phyloP scores from a whole-genome alignment of 1,140 invertebrate species.

The Caerostris darwini region DNA sequence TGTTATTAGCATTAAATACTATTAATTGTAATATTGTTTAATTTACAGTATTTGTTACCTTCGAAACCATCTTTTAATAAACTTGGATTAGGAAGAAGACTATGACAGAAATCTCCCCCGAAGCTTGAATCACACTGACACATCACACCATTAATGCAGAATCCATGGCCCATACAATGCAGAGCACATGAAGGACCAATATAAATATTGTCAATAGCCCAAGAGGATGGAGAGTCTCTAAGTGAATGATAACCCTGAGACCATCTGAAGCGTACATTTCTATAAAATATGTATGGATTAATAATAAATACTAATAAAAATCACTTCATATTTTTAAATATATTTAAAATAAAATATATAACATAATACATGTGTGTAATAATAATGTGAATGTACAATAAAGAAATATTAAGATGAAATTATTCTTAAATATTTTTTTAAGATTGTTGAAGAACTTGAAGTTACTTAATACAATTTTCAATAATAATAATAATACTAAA shows the following conservation, averaged over 20 bases:
- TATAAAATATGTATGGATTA: constrained; percentile 75
- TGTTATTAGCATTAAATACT: too few species aligned
- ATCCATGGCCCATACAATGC: constrained; percentile 83
- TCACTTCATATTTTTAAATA: too few species aligned
- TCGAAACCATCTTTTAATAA: constrained; percentile 82
- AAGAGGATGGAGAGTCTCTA: constrained; percentile 81
- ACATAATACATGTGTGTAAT: too few species aligned
- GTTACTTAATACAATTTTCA: too few species aligned
- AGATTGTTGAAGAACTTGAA: too few species aligned
- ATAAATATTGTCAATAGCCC: constrained; percentile 83
- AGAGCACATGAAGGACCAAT: constrained; percentile 83
- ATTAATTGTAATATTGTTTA: too few species aligned
- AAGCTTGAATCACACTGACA: constrained; percentile 82
- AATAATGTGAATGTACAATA: too few species aligned
- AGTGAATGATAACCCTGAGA: constrained; percentile 82
- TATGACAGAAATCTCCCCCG: constrained; percentile 81
- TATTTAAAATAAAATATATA: too few species aligned
- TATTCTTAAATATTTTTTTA: too few species aligned
- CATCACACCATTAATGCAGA: constrained; percentile 81
- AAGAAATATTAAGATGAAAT: too few species aligned
- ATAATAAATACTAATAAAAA: too few species aligned
- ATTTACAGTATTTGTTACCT: constrained; percentile 53
- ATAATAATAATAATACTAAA: too few species aligned
- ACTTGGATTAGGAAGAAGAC: constrained; percentile 79
- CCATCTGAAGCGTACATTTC: constrained; percentile 82